phyloP scores from a whole-genome alignment of 1,140 invertebrate species.

The Camponotus vicinus region DNA sequence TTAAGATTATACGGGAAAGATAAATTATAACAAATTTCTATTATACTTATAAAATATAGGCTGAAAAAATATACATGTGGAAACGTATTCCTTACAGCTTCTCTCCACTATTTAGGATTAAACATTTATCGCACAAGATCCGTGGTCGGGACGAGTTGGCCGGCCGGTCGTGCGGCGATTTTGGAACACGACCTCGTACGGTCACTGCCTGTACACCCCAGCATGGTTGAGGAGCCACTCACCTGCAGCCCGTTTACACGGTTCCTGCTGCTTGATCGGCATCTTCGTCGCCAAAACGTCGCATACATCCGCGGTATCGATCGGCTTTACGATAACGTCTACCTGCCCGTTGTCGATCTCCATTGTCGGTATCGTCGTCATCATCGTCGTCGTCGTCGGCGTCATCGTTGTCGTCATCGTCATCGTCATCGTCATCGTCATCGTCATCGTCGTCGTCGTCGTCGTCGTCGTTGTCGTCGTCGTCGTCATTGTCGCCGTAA shows the following conservation, averaged over 20 bases:
- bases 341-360: slow-evolving; percentile 37
- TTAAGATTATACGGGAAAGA: not conserved
- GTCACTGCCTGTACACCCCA: slow-evolving; percentile 80
- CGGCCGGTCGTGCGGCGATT: slow-evolving; percentile 42
- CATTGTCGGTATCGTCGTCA: slow-evolving; percentile 18
- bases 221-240: slow-evolving; percentile 83
- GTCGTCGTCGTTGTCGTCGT: slow-evolving; percentile 57
- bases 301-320: slow-evolving; percentile 46
- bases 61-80: not conserved
- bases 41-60: slow-evolving; percentile 1
- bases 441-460: not conserved
- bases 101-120: slow-evolving; percentile 49
- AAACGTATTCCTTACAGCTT: not conserved
- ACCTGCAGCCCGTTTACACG: slow-evolving; percentile 82
- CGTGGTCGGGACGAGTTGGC: slow-evolving; percentile 32
- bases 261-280: slow-evolving; percentile 57
- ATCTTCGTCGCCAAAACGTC: slow-evolving; percentile 63
- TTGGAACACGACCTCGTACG: slow-evolving; percentile 76
- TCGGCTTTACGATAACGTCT: slow-evolving; percentile 36
- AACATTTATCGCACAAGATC: slow-evolving; percentile 42
- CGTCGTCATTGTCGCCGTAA: not conserved
- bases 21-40: not conserved
- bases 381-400: slow-evolving; percentile 59
- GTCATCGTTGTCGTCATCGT: slow-evolving; percentile 54
- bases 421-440: not conserved